Evolutionary conservation across 2,113 vertebrate species (phyloP).

Genomic region (Percopsis transmontana): DNA sequence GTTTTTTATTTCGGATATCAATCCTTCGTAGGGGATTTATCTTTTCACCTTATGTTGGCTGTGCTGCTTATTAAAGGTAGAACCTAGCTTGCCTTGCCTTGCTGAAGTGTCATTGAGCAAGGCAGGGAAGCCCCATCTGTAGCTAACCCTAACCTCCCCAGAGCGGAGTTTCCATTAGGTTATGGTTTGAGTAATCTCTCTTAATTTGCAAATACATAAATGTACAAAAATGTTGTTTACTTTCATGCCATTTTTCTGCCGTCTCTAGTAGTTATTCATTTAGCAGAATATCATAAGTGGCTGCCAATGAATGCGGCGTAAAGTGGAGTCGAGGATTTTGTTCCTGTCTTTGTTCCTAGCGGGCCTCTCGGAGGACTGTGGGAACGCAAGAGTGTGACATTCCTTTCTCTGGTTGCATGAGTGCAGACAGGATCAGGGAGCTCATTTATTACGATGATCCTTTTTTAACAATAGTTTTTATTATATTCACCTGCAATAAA

Average conservation of each 20-base stretch:
- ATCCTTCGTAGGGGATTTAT: no score
- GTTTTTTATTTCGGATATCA: no score
- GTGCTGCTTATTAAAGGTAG: no score
- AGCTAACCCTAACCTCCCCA: no score
- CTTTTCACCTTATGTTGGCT: no score
- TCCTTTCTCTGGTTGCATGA: background rate
- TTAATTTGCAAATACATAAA: background rate
- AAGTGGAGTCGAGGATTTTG: background rate
- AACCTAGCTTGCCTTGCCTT: background rate
- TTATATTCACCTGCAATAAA: background rate
- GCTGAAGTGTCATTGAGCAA: background rate
- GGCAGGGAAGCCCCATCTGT: background rate
- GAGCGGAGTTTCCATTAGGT: no score
- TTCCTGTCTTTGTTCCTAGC: slow-evolving; percentile 12
- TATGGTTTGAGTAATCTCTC: background rate
- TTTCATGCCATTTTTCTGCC: background rate
- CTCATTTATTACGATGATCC: background rate
- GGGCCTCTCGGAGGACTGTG: slow-evolving; percentile 5
- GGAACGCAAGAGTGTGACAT: slow-evolving; percentile 2
- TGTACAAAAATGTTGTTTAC: no score
- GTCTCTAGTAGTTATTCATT: background rate
- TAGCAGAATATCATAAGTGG: background rate
- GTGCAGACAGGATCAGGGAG: background rate
- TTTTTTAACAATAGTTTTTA: background rate
- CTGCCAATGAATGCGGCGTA: background rate